phyloP scores from a whole-genome alignment of 2,797 vertebrate genomes.

The Sebastes oblongus region DNA sequence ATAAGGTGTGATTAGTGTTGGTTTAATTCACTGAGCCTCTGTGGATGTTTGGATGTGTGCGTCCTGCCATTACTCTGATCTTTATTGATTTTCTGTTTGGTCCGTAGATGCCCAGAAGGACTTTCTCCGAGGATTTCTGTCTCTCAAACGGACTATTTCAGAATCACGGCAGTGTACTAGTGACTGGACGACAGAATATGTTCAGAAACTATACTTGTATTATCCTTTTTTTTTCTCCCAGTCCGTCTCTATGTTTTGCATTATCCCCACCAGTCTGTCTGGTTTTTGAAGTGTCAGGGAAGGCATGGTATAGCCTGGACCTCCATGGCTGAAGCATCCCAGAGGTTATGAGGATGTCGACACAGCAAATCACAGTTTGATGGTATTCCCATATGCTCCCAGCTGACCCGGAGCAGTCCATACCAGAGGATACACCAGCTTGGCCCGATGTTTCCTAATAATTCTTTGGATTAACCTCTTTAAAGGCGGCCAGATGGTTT shows the following conservation, averaged over 20 bases:
- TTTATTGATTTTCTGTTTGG: slow-evolving; percentile 70
- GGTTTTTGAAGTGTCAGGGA: slow-evolving; percentile 65
- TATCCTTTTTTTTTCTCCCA: neutral
- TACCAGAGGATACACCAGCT: slow-evolving; percentile 35
- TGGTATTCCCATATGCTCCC: slow-evolving; percentile 86
- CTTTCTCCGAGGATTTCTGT: slow-evolving; percentile 50
- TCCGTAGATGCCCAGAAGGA: slow-evolving; percentile 44
- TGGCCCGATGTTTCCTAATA: neutral
- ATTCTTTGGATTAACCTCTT: slow-evolving; percentile 4
- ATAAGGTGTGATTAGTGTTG: slow-evolving; percentile 74
- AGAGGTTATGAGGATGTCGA: slow-evolving; percentile 88
- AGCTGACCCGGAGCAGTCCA: slow-evolving; percentile 66
- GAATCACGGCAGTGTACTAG: neutral
- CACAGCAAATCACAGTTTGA: slow-evolving; percentile 87
- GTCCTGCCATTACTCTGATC: slow-evolving; percentile 61
- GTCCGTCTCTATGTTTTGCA: slow-evolving; percentile 67
- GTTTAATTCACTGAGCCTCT: slow-evolving; percentile 59
- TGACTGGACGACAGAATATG: neutral
- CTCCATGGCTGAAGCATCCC: slow-evolving; percentile 82
- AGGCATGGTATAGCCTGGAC: slow-evolving; percentile 67
- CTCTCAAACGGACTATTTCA: slow-evolving; percentile 66
- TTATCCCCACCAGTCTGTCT: slow-evolving; percentile 70
- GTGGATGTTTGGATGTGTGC: slow-evolving; percentile 18
- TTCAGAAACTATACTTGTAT: neutral
- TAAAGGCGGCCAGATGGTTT: neutral